Conservation (phyloP, 2,888 invertebrate species). For the Deroplatys truncata region DNA sequence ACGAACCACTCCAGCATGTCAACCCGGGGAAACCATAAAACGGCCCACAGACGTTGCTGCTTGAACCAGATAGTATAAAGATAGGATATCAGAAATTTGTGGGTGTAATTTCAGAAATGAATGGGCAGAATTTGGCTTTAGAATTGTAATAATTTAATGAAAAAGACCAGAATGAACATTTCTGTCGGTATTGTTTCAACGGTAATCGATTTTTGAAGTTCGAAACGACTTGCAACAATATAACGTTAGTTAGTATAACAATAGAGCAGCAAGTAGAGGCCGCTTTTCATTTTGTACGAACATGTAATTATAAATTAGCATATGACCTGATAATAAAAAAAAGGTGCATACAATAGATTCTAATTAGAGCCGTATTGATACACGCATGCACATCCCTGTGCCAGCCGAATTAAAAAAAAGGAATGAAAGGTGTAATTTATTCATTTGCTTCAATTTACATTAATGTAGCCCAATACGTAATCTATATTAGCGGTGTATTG, state of each 20-base stretch:
- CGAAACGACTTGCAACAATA: background rate
- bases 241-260: background rate
- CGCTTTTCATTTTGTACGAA: background rate
- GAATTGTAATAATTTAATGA: too few relatives aligned
- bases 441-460: background rate
- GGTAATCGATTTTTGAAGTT: too few relatives aligned
- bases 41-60: too few relatives aligned
- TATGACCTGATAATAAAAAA: background rate
- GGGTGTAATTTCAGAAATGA: too few relatives aligned
- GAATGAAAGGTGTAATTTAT: background rate
- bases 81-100: too few relatives aligned
- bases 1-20: too few relatives aligned
- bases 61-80: too few relatives aligned
- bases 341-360: background rate
- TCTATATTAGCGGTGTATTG: background rate
- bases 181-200: too few relatives aligned
- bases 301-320: background rate
- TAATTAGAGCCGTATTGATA: background rate
- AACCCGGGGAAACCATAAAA: too few relatives aligned
- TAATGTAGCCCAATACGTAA: background rate
- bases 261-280: background rate
- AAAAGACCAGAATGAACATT: too few relatives aligned
- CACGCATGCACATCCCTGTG: background rate
- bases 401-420: background rate
- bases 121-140: too few relatives aligned